Evolutionary conservation across 2,888 invertebrate species (phyloP).

Genomic region (Clivina fossor): DNA sequence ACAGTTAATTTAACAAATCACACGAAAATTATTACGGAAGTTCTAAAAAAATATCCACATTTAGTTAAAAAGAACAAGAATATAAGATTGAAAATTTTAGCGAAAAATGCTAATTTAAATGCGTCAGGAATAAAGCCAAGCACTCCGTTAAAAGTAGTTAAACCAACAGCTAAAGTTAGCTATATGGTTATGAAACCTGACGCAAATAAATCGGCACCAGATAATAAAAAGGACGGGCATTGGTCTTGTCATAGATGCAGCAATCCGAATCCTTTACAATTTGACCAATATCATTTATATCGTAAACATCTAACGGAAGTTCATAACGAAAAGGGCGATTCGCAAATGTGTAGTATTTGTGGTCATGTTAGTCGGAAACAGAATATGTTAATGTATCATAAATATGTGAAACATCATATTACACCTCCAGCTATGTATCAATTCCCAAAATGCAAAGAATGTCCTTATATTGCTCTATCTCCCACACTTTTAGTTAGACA

Average conservation of each 20-base stretch:
- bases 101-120: conserved; percentile 51
- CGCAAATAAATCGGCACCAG: conserved; percentile 23
- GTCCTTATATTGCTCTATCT: conserved; percentile 75
- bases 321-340: conserved; percentile 76
- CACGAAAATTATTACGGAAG: conserved; percentile 85
- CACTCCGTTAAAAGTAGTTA: conserved; percentile 18
- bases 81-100: conserved; percentile 81
- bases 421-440: conserved; percentile 68
- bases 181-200: conserved; percentile 29
- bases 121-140: conserved; percentile 23
- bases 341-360: conserved; percentile 81
- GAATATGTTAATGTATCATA: conserved; percentile 74
- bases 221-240: conserved; percentile 65
- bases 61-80: conserved; percentile 84
- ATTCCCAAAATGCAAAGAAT: conserved; percentile 79
- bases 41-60: conserved; percentile 85
- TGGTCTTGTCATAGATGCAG: conserved; percentile 82
- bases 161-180: conserved; percentile 28
- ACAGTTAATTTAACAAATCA: conserved; percentile 60
- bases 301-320: conserved; percentile 79
- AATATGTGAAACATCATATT: conserved; percentile 78
- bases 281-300: conserved; percentile 77
- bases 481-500: conserved; percentile 71
- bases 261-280: conserved; percentile 61
- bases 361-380: conserved; percentile 75